A percentile compares a stretch with the other conserved stretches of the same genome.
Evolutionary conservation across 2,113 vertebrate species (phyloP).

Genomic region (Grammomys surdaster): DNA sequence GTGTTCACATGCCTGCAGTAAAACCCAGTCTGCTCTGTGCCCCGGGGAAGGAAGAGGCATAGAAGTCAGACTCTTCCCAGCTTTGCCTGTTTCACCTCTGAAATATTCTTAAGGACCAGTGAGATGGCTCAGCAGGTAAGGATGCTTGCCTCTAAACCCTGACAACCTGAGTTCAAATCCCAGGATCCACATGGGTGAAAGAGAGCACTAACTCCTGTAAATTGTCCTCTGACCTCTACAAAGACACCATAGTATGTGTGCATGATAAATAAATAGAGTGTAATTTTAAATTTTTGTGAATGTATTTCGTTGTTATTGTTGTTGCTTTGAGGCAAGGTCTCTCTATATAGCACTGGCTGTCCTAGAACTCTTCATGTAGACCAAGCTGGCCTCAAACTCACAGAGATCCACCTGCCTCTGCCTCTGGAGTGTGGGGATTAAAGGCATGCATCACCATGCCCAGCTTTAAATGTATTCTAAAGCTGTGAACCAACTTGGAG

Average conservation of each 20-base stretch:
- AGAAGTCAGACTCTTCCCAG: conserved; percentile 14
- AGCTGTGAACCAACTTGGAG: conserved; percentile 1
- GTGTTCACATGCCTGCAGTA: conserved; percentile 9
- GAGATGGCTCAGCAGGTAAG: not conserved
- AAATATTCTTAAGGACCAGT: not conserved
- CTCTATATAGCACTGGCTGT: not conserved
- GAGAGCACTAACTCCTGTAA: not conserved
- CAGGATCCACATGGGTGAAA: not conserved
- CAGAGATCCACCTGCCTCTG: not conserved
- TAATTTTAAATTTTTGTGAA: not conserved
- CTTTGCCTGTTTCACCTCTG: conserved; percentile 22
- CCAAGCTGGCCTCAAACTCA: not conserved
- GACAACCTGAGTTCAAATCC: not conserved
- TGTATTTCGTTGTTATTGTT: not conserved
- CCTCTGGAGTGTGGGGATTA: not conserved
- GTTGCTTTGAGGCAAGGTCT: not conserved
- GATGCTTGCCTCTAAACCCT: not conserved
- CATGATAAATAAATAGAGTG: not conserved
- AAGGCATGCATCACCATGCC: not conserved
- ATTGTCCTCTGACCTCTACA: too few species aligned
- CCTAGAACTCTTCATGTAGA: not conserved
- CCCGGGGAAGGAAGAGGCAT: not conserved
- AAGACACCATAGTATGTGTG: not conserved
- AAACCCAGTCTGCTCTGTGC: conserved; percentile 35
- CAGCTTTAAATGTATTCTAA: not conserved